Conservation (phyloP, 2,888 invertebrate species). For the Bugulina stolonifera region DNA sequence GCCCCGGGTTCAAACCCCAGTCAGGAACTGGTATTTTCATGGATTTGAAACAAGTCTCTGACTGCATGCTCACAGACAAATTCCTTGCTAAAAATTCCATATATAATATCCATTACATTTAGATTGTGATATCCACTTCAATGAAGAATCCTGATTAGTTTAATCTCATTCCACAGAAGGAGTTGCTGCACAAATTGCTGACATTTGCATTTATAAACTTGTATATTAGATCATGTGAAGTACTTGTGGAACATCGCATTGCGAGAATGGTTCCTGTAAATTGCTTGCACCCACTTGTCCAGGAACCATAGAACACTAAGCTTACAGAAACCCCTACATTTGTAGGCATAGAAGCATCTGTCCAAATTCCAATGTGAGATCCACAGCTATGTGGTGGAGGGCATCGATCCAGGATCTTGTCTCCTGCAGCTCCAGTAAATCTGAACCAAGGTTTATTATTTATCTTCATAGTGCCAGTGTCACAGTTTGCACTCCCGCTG, state of each 20-base stretch:
- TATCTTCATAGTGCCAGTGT: background rate
- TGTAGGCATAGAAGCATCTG: background rate
- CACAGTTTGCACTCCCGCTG: background rate
- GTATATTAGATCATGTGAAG: background rate
- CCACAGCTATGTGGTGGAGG: slow-evolving; percentile 9
- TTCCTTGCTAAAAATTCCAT: no score
- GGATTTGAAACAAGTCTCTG: no score
- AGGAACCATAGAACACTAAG: background rate
- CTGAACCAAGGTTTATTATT: slow-evolving; percentile 7
- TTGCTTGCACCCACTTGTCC: background rate
- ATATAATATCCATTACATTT: no score
- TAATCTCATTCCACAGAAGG: background rate
- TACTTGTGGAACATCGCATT: background rate
- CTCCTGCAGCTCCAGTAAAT: slow-evolving; percentile 2
- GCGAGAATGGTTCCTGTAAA: background rate
- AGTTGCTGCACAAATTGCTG: background rate
- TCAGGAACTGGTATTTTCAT: no score
- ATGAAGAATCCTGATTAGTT: background rate
- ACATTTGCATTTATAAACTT: background rate
- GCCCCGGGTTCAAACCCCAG: no score
- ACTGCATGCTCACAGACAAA: no score
- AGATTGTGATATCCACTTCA: background rate
- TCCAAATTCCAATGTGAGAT: background rate
- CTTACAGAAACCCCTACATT: background rate
- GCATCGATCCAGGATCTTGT: background rate